Evolutionary conservation across 2,797 vertebrate genomes (phyloP).

Genomic region (Acanthopagrus latus): DNA sequence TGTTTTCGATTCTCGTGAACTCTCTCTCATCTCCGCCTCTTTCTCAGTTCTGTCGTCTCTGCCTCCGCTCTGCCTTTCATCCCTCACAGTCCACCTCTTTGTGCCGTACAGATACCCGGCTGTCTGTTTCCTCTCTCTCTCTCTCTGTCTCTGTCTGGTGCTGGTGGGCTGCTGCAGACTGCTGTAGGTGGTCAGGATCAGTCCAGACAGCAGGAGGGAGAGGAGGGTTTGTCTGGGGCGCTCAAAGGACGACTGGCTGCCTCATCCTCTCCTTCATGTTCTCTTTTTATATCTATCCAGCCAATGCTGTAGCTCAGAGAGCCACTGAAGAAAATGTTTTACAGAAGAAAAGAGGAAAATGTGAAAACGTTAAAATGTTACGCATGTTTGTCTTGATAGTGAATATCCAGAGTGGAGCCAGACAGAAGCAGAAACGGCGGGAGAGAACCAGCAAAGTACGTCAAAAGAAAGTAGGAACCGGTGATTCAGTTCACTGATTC

Average conservation of each 20-base stretch:
- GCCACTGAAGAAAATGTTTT: conserved; percentile 2
- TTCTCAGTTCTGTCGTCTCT: conserved; percentile 26
- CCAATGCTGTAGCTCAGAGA: not conserved
- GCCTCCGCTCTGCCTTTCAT: conserved; percentile 47
- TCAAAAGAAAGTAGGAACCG: not conserved
- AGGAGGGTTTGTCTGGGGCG: conserved; percentile 57
- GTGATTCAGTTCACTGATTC: conserved; percentile 12
- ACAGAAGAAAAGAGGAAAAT: not conserved
- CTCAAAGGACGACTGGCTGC: conserved; percentile 40
- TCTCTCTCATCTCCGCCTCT: conserved; percentile 31
- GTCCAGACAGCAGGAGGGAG: conserved; percentile 58
- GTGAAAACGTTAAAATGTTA: not conserved
- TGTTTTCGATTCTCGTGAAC: conserved; percentile 32
- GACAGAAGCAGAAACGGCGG: not conserved
- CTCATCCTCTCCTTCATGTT: conserved; percentile 37
- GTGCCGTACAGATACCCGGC: conserved; percentile 48
- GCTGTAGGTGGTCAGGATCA: conserved; percentile 57
- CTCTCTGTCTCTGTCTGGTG: conserved; percentile 32
- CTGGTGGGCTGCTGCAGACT: conserved; percentile 57
- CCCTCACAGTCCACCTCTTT: conserved; percentile 45
- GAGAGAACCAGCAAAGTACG: not conserved
- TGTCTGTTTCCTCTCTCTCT: conserved; percentile 33
- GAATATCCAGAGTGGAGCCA: not conserved
- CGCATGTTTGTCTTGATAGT: not conserved
- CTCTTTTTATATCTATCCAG: not conserved